These are phyloP conservation scores for Pteronotus mesoamericanus DNA, from an alignment of 2,797 vertebrate genomes.

Conservation along the genomic window DNA sequence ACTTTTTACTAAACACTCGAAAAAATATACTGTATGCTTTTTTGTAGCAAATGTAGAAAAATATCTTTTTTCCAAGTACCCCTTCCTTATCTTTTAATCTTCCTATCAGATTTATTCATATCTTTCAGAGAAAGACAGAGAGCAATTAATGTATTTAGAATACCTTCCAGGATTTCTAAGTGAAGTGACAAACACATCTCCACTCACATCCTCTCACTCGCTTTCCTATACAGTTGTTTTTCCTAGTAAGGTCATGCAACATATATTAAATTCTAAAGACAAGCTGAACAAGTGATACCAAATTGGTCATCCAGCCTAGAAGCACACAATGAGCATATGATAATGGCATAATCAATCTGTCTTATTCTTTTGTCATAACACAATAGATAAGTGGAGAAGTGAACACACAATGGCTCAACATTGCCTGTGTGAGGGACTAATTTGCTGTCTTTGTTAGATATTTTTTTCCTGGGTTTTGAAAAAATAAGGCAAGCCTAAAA, in stretches of 20 bases:
- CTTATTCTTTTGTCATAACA: not conserved
- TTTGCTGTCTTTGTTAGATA: conserved; percentile 3
- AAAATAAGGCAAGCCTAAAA: not conserved
- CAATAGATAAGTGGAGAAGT: not conserved
- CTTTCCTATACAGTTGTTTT: not conserved
- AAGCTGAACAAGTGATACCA: not conserved
- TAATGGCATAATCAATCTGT: not conserved
- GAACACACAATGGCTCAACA: not conserved
- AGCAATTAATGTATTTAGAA: not conserved
- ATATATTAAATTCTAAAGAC: conserved; percentile 1
- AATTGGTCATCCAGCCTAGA: not conserved
- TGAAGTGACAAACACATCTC: not conserved
- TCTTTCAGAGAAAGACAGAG: not conserved
- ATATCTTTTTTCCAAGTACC: not conserved
- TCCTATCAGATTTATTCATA: not conserved
- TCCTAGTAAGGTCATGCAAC: not conserved
- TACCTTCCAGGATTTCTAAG: not conserved
- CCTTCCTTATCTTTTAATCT: not conserved
- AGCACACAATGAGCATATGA: not conserved
- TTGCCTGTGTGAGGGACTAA: not conserved
- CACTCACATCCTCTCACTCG: not conserved
- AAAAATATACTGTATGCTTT: not conserved
- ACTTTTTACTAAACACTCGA: not conserved
- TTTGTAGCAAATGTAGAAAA: not conserved
- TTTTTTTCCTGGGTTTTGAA: not conserved